Conservation (phyloP, 2,888 invertebrate species). For the Caenorhabditis doughertyi region DNA sequence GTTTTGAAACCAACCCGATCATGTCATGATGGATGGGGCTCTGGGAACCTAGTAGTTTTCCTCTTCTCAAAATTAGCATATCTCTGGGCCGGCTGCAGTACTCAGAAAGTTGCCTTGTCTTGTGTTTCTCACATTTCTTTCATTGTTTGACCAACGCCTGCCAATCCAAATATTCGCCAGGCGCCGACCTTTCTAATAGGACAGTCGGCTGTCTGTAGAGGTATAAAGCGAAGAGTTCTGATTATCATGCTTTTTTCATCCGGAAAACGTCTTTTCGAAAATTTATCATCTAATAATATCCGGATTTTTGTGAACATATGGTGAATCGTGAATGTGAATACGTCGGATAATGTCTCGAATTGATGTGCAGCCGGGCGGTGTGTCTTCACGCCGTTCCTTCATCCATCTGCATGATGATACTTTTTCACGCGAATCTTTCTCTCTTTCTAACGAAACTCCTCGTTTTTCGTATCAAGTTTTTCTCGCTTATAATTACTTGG, state of each 20-base stretch:
- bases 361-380: constrained; percentile 41
- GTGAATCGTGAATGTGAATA: constrained; percentile 7
- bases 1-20: not conserved
- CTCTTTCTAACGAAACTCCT: constrained; percentile 6
- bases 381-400: constrained; percentile 40
- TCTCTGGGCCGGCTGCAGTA: constrained; percentile 35
- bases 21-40: constrained; percentile 44
- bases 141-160: constrained; percentile 54
- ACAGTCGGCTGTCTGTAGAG: constrained; percentile 40
- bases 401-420: constrained; percentile 47
- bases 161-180: constrained; percentile 54
- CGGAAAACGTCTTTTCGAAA: not conserved
- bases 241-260: constrained; percentile 8
- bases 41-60: constrained; percentile 39
- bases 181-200: constrained; percentile 55
- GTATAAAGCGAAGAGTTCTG: constrained; percentile 55
- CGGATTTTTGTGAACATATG: constrained; percentile 35
- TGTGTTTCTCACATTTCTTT: constrained; percentile 17
- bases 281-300: constrained; percentile 18
- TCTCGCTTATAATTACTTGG: constrained; percentile 32
- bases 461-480: constrained; percentile 43
- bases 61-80: constrained; percentile 44
- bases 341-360: constrained; percentile 35
- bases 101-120: constrained; percentile 37
- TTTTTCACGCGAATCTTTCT: constrained; percentile 42